Evolutionary conservation across 2,797 vertebrate genomes (phyloP).

Genomic region (Sebastes iracundus): DNA sequence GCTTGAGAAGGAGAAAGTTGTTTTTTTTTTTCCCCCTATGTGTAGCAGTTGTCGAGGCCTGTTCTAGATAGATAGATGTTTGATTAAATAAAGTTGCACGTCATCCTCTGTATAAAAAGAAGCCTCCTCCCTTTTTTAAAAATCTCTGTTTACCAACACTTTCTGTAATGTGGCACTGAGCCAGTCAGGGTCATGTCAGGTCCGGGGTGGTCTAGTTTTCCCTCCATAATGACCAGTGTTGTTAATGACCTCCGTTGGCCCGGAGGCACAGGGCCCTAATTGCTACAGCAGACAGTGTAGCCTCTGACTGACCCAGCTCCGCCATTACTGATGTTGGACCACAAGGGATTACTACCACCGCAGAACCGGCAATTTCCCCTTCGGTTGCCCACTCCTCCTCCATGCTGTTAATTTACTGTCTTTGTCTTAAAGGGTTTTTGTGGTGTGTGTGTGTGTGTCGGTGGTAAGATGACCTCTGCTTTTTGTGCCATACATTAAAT

Average conservation of each 20-base stretch:
- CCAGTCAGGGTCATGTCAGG: constrained; percentile 40
- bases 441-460: neutral
- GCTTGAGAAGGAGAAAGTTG: constrained; percentile 16
- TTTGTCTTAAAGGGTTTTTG: neutral
- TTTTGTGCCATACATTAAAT: constrained; percentile 3
- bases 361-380: constrained; percentile 25
- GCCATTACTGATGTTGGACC: constrained; percentile 60
- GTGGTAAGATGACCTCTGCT: neutral
- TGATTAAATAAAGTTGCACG: constrained; percentile 15
- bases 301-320: constrained; percentile 74
- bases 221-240: constrained; percentile 71
- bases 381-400: neutral
- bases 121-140: neutral
- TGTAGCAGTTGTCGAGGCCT: constrained; percentile 29
- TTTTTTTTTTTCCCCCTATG: neutral
- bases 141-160: constrained; percentile 47
- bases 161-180: constrained; percentile 27
- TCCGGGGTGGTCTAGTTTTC: constrained; percentile 48
- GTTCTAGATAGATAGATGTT: neutral
- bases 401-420: constrained; percentile 9
- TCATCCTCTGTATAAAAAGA: neutral
- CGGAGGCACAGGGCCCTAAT: constrained; percentile 70
- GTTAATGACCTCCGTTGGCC: constrained; percentile 78
- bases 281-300: constrained; percentile 75
- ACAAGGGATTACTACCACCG: constrained; percentile 37